Evolutionary conservation across 2,888 invertebrate species (phyloP).

Genomic region (Carabus problematicus): DNA sequence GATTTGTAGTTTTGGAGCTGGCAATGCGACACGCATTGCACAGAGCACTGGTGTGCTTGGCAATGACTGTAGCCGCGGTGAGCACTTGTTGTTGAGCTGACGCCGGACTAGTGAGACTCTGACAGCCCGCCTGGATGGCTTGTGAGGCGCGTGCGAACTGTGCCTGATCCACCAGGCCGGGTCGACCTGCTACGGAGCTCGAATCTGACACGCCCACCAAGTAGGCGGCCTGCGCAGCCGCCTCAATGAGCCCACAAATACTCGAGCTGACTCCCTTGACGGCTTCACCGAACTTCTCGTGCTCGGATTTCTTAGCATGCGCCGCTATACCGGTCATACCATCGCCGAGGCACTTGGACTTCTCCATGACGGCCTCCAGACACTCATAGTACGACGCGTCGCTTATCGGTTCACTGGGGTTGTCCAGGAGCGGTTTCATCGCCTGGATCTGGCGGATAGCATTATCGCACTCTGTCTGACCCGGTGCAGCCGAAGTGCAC

Average conservation of each 20-base stretch:
- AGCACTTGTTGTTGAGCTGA: slow-evolving; percentile 85
- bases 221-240: slow-evolving; percentile 94
- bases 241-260: slow-evolving; percentile 91
- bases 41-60: slow-evolving; percentile 93
- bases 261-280: slow-evolving; percentile 85
- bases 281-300: slow-evolving; percentile 83
- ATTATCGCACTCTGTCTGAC: slow-evolving; percentile 96
- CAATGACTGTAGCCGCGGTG: slow-evolving; percentile 91
- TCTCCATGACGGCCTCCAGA: slow-evolving; percentile 87
- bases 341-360: slow-evolving; percentile 83
- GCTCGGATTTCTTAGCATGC: slow-evolving; percentile 86
- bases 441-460: slow-evolving; percentile 92
- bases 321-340: slow-evolving; percentile 96
- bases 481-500: slow-evolving; percentile 89
- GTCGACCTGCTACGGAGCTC: slow-evolving; percentile 84
- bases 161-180: slow-evolving; percentile 88
- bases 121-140: slow-evolving; percentile 90
- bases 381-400: slow-evolving; percentile 93
- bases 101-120: slow-evolving; percentile 72
- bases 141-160: slow-evolving; percentile 87
- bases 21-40: slow-evolving; percentile 96
- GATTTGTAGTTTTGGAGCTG: slow-evolving; percentile 87
- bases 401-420: slow-evolving; percentile 86
- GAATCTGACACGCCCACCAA: slow-evolving; percentile 93
- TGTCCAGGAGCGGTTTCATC: slow-evolving; percentile 80